Evolutionary conservation across 2,113 vertebrate genomes (phyloP), one percentile per base, ranked within the genome.

Genomic region (Nannospalax galili): DNA sequence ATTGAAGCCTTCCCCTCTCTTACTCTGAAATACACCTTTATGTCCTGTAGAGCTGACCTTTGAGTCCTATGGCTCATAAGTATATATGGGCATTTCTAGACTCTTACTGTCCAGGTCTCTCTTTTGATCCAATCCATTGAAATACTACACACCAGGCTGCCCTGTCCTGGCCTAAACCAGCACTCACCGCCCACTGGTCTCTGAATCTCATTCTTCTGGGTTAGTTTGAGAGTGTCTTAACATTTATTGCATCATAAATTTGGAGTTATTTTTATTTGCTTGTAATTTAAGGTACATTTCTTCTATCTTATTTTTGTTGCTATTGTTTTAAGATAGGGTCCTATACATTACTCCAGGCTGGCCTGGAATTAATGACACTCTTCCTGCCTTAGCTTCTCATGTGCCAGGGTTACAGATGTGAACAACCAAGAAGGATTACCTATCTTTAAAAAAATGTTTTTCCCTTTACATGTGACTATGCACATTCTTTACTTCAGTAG

Each of bases 401-500:
- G 67, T 86, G 48, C 24, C 58, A 8, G 67, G 35, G 58, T 56
- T 72, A 73, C 17, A 40, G 35, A n/a, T n/a, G 2, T 56, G 67
- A 72, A 56, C 45, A 40, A 69, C 16, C 48, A 87, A 72, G 69
- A n/a, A n/a, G n/a, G n/a, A n/a, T n/a, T n/a, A n/a, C n/a, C n/a
- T n/a, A n/a, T n/a, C n/a, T n/a, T n/a, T n/a, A n/a, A n/a, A n/a
- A n/a, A n/a, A n/a, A n/a, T n/a, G n/a, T n/a, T n/a, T n/a, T 40
- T 40, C 40, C 20, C 15, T 35, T 58, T 73, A 11, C 77, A 93
- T 42, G 42, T 40, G 45, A 20, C 32, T 79, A 81, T n/a, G n/a
- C 7, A 42, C 16, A 88, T 88, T 81, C n/a, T 64, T 65, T 56
- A 93, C 35, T 30, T 90, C 15, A 75, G 82, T 14, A 91, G 64